Evolutionary conservation across 1,140 invertebrate species (phyloP).

Genomic region (Drosophila pseudoananassae): DNA sequence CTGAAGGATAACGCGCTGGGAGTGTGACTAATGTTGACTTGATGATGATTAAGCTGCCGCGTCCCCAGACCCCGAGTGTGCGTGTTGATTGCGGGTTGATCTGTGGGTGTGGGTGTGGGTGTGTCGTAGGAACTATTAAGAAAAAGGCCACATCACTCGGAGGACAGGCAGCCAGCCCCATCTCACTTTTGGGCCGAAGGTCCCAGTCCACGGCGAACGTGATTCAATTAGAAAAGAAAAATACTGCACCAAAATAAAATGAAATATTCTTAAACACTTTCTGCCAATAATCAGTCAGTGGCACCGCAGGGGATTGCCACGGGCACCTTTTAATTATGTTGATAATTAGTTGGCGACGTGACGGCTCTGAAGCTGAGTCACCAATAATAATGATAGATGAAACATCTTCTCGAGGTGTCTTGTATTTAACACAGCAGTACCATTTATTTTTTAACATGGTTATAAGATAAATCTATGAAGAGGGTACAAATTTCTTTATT

Average conservation of each 20-base stretch:
- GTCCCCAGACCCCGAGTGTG: slow-evolving; percentile 50
- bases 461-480: neutral
- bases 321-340: slow-evolving; percentile 71
- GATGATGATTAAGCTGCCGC: slow-evolving; percentile 79
- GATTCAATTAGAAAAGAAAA: slow-evolving; percentile 72
- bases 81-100: slow-evolving; percentile 57
- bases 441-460: neutral
- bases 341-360: slow-evolving; percentile 73
- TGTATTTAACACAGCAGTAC: slow-evolving; percentile 2
- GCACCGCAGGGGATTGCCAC: slow-evolving; percentile 57
- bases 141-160: slow-evolving; percentile 26
- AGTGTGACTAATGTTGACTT: slow-evolving; percentile 78
- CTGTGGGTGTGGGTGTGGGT: slow-evolving; percentile 22
- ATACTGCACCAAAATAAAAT: slow-evolving; percentile 41
- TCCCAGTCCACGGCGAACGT: slow-evolving; percentile 44
- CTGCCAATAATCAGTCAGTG: slow-evolving; percentile 69
- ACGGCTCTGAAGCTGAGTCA: slow-evolving; percentile 49
- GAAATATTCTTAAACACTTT: slow-evolving; percentile 50
- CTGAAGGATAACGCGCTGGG: slow-evolving; percentile 64
- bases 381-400: neutral
- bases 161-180: neutral
- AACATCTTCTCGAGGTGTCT: slow-evolving; percentile 3
- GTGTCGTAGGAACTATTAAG: slow-evolving; percentile 44
- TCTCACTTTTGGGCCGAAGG: neutral
- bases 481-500: too few relatives aligned